A percentile compares a stretch with the other conserved stretches of the same genome.
phyloP scores from a whole-genome alignment of 2,797 vertebrate species.

The Thamnophis elegans region DNA sequence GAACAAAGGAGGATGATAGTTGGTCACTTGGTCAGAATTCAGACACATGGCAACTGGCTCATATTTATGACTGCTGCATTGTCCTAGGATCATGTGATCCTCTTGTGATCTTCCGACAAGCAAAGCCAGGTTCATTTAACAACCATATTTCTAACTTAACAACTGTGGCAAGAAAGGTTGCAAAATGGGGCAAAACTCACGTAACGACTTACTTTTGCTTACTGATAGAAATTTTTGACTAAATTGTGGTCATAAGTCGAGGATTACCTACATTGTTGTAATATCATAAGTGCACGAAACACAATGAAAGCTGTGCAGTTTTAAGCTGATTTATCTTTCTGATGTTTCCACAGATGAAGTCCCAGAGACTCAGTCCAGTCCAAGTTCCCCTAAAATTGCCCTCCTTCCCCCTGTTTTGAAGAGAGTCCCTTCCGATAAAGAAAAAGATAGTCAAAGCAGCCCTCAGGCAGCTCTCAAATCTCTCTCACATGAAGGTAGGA shows the following conservation, averaged over 20 bases:
- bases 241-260: background rate
- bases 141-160: background rate
- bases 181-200: background rate
- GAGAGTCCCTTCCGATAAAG: slow-evolving; percentile 84
- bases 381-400: slow-evolving; percentile 75
- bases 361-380: slow-evolving; percentile 79
- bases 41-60: background rate
- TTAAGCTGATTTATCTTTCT: background rate
- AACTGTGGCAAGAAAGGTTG: background rate
- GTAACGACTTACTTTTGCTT: background rate
- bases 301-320: background rate
- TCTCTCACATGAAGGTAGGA: slow-evolving; percentile 86
- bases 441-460: slow-evolving; percentile 80
- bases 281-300: background rate
- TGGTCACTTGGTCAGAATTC: background rate
- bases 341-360: slow-evolving; percentile 77
- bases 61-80: background rate
- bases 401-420: slow-evolving; percentile 79
- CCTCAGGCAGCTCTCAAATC: slow-evolving; percentile 75
- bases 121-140: background rate
- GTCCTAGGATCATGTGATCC: background rate
- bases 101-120: background rate
- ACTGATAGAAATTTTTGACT: background rate
- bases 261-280: background rate
- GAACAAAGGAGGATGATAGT: background rate